Evolutionary conservation across 2,888 invertebrate genomes (phyloP), one percentile per base, ranked within the genome.

Genomic region (Griposia aprilina): DNA sequence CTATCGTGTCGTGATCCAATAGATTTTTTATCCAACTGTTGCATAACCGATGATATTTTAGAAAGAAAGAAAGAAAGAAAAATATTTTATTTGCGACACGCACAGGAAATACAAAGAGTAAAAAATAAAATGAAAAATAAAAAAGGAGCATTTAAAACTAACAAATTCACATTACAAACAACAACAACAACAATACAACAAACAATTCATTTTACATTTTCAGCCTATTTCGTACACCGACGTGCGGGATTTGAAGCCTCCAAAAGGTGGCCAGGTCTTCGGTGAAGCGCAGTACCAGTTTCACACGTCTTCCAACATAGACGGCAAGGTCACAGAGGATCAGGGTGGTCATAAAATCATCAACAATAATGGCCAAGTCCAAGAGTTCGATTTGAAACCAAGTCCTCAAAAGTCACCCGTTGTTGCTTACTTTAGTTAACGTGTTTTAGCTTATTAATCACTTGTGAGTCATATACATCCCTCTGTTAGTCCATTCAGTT

Each of bases 301-400:
- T 45, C 72, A 85, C 30, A 30, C 78, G 0, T 62, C 84, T 1
- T 66, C 83, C 1, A 84, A 85, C 48, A 3, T 82, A 23, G 36
- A 85, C 23, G 84, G 84, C 41, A 13, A 79, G 55, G 82, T 82
- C 1, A 36, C 71, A 13, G 86, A 84, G 48, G 74, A 84, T 11
- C n/a, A 55, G 1, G 86, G 78, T 0, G 84, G 84, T 1, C 84
- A 84, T 23, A 84, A 84, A 26, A 6, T 84, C 26, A 69, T 84
- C 50, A 84, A 84, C 68, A 13, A 86, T 20, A 79, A 84, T 23
- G 84, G 84, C 23, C 17, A 75, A 26, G 83, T 84, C 8, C 62
- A 82, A 23, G 84, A 84, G 45, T 84, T 85, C 6, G 78, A 84
- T 45, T 82, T 75, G 5, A 82, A 65, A 13, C 84, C 83, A 2